Conservation (phyloP, 2,888 invertebrate genomes). For the Suillia variegata region DNA sequence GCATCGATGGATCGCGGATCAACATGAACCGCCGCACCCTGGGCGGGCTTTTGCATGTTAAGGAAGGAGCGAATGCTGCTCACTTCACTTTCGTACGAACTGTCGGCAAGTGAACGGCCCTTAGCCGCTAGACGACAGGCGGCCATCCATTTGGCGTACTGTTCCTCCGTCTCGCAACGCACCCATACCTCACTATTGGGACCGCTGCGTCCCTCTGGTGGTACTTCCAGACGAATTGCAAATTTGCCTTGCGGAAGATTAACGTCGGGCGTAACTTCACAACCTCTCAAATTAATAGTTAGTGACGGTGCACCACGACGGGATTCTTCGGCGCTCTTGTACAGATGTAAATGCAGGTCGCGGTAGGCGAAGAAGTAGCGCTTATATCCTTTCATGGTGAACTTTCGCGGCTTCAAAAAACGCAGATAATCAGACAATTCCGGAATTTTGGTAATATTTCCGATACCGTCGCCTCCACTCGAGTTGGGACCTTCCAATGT, state of each 20-base stretch:
- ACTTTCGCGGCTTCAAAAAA: slow-evolving; percentile 94
- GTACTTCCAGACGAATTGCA: slow-evolving; percentile 93
- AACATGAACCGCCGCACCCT: slow-evolving; percentile 73
- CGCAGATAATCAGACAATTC: slow-evolving; percentile 91
- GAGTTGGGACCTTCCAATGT: slow-evolving; percentile 82
- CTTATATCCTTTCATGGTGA: slow-evolving; percentile 94
- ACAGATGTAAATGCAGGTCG: slow-evolving; percentile 86
- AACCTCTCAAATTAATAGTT: slow-evolving; percentile 84
- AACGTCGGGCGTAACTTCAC: slow-evolving; percentile 97
- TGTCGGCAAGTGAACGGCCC: slow-evolving; percentile 95
- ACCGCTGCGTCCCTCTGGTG: slow-evolving; percentile 90
- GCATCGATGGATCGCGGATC: slow-evolving; percentile 77
- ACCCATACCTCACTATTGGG: slow-evolving; percentile 98
- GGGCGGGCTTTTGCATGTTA: slow-evolving; percentile 85
- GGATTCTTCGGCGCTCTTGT: slow-evolving; percentile 80
- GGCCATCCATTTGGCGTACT: slow-evolving; percentile 99
- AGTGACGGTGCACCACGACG: slow-evolving; percentile 71
- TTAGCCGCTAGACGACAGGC: slow-evolving; percentile 94
- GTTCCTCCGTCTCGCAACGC: slow-evolving; percentile 91
- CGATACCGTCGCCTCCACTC: slow-evolving; percentile 66
- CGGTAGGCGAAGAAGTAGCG: slow-evolving; percentile 96
- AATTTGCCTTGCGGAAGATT: slow-evolving; percentile 90
- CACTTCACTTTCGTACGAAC: slow-evolving; percentile 91
- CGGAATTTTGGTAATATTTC: slow-evolving; percentile 95
- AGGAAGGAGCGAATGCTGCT: slow-evolving; percentile 85